These are phyloP conservation scores for Sceliomorpha sp. DNA, from an alignment of 2,888 invertebrate genomes.

Conservation along the genomic window DNA sequence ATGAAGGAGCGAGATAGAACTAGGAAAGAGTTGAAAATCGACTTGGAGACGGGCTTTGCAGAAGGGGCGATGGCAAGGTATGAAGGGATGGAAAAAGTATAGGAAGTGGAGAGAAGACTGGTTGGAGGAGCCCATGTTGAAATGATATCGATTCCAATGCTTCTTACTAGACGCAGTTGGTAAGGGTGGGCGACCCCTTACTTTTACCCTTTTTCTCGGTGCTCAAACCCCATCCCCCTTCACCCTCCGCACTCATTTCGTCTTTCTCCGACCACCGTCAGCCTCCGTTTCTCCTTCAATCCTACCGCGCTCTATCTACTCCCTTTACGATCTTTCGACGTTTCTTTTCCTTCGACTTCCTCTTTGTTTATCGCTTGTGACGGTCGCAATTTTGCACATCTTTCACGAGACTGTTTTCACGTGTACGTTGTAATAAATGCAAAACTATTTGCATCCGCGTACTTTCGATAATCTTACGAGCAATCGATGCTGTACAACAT, in stretches of 20 bases:
- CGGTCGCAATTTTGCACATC: no score
- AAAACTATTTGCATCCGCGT: no score
- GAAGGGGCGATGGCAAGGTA: slow-evolving; percentile 58
- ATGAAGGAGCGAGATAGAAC: slow-evolving; percentile 51
- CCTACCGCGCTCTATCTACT: slow-evolving; percentile 45
- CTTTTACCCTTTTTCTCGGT: slow-evolving; percentile 77
- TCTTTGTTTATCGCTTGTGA: no score
- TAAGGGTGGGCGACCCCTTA: slow-evolving; percentile 78
- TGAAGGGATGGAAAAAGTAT: slow-evolving; percentile 46
- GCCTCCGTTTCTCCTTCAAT: slow-evolving; percentile 49
- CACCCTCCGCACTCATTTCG: slow-evolving; percentile 63
- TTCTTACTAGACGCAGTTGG: slow-evolving; percentile 78
- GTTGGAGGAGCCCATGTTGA: slow-evolving; percentile 76
- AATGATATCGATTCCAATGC: slow-evolving; percentile 81
- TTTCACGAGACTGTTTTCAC: no score
- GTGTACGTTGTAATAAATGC: no score
- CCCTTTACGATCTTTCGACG: slow-evolving; percentile 52
- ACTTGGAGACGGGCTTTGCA: slow-evolving; percentile 53
- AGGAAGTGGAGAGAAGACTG: slow-evolving; percentile 68
- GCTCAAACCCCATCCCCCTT: slow-evolving; percentile 61
- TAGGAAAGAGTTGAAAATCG: slow-evolving; percentile 54
- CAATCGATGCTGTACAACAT: no score
- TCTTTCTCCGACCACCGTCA: slow-evolving; percentile 66
- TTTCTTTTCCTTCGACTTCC: slow-evolving; percentile 41
- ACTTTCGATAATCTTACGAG: no score